Evolutionary conservation across 2,113 vertebrate species (phyloP).

Genomic region (Nesoenas mayeri): DNA sequence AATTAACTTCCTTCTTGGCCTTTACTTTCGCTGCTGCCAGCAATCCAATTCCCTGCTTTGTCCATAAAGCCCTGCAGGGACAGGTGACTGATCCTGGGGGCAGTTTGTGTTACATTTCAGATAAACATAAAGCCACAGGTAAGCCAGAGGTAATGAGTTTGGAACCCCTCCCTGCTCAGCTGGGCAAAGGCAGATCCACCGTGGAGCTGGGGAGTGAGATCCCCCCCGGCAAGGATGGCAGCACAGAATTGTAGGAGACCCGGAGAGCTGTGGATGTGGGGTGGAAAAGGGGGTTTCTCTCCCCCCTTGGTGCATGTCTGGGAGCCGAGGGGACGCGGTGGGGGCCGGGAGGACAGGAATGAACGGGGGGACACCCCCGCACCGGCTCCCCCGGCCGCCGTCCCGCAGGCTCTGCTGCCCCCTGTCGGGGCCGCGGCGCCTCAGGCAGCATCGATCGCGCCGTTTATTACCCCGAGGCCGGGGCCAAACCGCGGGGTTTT

Average conservation of each 20-base stretch:
- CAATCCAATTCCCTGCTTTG: slow-evolving; percentile 52
- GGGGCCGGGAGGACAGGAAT: no score
- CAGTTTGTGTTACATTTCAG: slow-evolving; percentile 47
- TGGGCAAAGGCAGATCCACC: background rate
- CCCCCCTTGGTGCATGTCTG: no score
- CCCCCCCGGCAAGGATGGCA: no score
- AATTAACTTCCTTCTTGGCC: slow-evolving; percentile 33
- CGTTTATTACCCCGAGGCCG: slow-evolving; percentile 75
- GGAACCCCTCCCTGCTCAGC: background rate
- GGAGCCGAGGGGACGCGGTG: no score
- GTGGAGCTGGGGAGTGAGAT: background rate
- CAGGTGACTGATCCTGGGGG: slow-evolving; percentile 28
- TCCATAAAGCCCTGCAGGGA: background rate
- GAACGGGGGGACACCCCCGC: no score
- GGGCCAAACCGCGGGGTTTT: slow-evolving; percentile 73
- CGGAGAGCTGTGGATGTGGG: background rate
- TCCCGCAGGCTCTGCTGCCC: slow-evolving; percentile 72
- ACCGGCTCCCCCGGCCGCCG: background rate
- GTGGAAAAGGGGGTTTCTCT: background rate
- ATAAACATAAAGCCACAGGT: background rate
- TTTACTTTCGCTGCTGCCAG: background rate
- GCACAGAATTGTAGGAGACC: rapidly evolving
- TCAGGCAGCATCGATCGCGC: slow-evolving; percentile 76
- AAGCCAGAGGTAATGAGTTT: slow-evolving; percentile 13
- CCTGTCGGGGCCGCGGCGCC: slow-evolving; percentile 60